Base-by-base conservation (phyloP, 2,797 vertebrate genomes). In the Orientallactaga sibirica region DNA sequence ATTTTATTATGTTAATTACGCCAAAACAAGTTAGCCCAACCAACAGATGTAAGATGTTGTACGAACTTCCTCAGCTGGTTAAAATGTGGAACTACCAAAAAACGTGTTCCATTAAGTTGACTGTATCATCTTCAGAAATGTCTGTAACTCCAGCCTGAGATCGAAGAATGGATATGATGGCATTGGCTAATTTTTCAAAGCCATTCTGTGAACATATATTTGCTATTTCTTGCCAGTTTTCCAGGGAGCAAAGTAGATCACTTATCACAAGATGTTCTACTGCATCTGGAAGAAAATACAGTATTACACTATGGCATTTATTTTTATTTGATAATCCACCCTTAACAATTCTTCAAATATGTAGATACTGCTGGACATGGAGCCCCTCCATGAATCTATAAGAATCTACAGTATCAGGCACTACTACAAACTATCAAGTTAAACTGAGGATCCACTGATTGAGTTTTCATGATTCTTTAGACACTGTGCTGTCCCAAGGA, bases 161-260 rank as follows among this genome's bases (percentile, higher is more conserved):
- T 91, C 96, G 96, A 90, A 99, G 98, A 79, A 98, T 55, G 0
- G 96, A 97, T 78, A 97, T 82, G 37, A 99, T 95, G 52, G 98
- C 94, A 81, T 78, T 92, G 88, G 93, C 96, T 82, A 98, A 97
- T 24, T 90, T 95, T 14, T 91, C 94, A 74, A 96, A 97, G 27
- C 97, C 95, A 81, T 97, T 97, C 83, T 94, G 86, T 33, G 93
- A 97, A 95, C 98, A 98, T 74, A 93, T 29, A 91, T 94, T 83
- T 16, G 97, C 97, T 71, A 98, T 96, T 58, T 98, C 88, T 19
- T 92, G 96, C 98, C 98, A 99, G 0, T 67, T 93, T 87, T 98
- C 98, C 79, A 98, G 88, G 6, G 97, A 95, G 41, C 97, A 97
- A 29, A 77, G 9, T 1, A 33, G 11, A 95, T 98, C 97, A 84